phyloP scores from a whole-genome alignment of 2,113 vertebrate species.

The Oryzias javanicus region DNA sequence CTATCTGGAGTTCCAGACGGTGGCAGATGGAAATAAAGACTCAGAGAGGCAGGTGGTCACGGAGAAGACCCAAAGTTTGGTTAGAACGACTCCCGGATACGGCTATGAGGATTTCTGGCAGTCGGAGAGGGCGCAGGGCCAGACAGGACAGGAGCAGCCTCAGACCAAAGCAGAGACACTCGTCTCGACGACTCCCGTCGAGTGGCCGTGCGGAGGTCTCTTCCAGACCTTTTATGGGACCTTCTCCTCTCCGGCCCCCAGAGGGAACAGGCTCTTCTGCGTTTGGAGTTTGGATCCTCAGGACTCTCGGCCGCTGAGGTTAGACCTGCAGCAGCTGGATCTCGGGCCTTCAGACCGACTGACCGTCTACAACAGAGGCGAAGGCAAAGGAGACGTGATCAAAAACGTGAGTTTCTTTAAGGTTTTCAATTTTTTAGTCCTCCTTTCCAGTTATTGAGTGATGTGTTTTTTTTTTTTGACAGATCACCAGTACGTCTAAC shows the following conservation, averaged over 20 bases:
- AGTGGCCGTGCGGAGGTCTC: constrained; percentile 79
- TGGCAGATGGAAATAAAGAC: neutral
- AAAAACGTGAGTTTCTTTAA: constrained; percentile 68
- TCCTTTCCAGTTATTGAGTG: no score
- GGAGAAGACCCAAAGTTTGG: constrained; percentile 1
- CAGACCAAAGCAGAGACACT: neutral
- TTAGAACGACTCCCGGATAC: neutral
- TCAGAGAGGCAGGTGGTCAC: fast-evolving
- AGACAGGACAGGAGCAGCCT: constrained; percentile 1
- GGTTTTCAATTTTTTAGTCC: fast-evolving
- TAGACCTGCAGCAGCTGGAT: constrained; percentile 80
- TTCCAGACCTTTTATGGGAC: constrained; percentile 85
- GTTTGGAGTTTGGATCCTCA: constrained; percentile 85
- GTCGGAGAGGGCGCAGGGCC: constrained; percentile 1
- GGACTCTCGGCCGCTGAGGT: constrained; percentile 80
- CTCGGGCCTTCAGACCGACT: constrained; percentile 78
- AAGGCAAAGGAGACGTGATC: constrained; percentile 69
- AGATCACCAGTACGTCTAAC: constrained; percentile 80
- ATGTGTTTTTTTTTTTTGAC: constrained; percentile 20
- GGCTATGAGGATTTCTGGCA: constrained; percentile 25
- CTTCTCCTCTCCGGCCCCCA: constrained; percentile 76
- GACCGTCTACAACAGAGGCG: constrained; percentile 72
- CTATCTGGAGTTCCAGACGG: neutral
- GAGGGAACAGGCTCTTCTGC: constrained; percentile 65
- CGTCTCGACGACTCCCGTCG: constrained; percentile 35